Conservation (phyloP, 2,888 invertebrate genomes). For the Dasysyrphus tricinctus region DNA sequence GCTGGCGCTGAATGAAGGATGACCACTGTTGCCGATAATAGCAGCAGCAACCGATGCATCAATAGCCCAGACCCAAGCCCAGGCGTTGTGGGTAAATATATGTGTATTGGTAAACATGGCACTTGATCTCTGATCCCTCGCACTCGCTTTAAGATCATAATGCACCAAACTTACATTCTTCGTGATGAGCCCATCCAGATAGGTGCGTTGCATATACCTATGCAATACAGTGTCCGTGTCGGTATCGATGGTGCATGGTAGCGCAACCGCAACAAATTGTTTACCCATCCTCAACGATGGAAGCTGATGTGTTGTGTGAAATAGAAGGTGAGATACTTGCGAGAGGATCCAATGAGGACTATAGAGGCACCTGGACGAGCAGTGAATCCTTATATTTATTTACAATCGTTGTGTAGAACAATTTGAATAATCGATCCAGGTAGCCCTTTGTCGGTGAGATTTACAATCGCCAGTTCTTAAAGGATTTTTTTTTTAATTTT, state of each 20-base stretch:
- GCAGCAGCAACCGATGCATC: slow-evolving; percentile 54
- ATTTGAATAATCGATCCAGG: slow-evolving; percentile 75
- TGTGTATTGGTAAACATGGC: slow-evolving; percentile 64
- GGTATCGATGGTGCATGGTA: slow-evolving; percentile 63
- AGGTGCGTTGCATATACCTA: not conserved
- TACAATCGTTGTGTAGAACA: slow-evolving; percentile 74
- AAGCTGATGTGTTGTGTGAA: slow-evolving; percentile 63
- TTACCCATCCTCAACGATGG: slow-evolving; percentile 73
- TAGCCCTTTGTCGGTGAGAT: slow-evolving; percentile 72
- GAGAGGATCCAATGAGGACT: slow-evolving; percentile 42
- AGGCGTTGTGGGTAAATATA: not conserved
- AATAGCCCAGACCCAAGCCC: slow-evolving; percentile 3
- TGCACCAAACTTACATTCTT: slow-evolving; percentile 67
- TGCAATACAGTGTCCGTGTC: slow-evolving; percentile 24
- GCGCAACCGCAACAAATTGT: slow-evolving; percentile 75
- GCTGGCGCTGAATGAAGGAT: slow-evolving; percentile 79
- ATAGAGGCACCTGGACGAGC: slow-evolving; percentile 55
- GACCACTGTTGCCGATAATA: slow-evolving; percentile 73
- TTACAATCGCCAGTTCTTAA: slow-evolving; percentile 7
- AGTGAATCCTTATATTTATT: slow-evolving; percentile 68
- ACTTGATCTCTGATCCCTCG: slow-evolving; percentile 75
- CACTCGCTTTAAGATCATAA: slow-evolving; percentile 71
- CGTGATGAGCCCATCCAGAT: slow-evolving; percentile 51
- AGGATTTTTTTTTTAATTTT: not conserved
- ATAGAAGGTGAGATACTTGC: slow-evolving; percentile 68